Conservation (phyloP, 1,140 invertebrate species). For the Drosophila sp. region DNA sequence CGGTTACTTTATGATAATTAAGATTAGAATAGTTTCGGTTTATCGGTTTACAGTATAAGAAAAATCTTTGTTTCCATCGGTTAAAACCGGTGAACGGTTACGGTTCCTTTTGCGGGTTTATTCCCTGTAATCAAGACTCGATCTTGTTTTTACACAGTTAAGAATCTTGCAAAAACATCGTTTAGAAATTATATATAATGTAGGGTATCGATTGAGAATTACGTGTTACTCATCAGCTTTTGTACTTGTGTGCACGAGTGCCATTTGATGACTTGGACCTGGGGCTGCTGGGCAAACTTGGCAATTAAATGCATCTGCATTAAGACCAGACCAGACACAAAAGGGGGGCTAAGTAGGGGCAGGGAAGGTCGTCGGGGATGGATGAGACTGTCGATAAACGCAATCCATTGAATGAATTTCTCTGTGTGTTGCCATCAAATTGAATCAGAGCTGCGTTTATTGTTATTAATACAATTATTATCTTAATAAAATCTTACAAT, state of each 20-base stretch:
- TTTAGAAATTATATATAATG: not conserved
- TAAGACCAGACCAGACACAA: conserved; percentile 16
- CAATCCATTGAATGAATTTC: not conserved
- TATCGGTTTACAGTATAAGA: too few species aligned
- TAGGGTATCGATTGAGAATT: not conserved
- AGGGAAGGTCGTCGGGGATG: too few species aligned
- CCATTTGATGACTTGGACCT: conserved; percentile 38
- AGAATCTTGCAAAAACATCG: too few species aligned
- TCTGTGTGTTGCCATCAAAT: conserved; percentile 49
- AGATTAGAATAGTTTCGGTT: too few species aligned
- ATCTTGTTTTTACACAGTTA: too few species aligned
- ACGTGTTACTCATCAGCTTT: conserved; percentile 13
- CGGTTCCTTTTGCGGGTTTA: too few species aligned
- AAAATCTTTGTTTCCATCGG: too few species aligned
- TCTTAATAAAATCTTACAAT: conserved; percentile 14
- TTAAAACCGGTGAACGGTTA: too few species aligned
- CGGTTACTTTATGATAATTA: too few species aligned
- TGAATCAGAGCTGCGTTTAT: conserved; percentile 68
- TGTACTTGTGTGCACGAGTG: conserved; percentile 19
- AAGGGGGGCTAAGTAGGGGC: not conserved
- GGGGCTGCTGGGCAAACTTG: conserved; percentile 17
- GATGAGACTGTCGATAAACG: not conserved
- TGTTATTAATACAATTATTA: conserved; percentile 75
- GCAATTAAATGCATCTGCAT: conserved; percentile 49
- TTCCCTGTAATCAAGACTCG: too few species aligned